Evolutionary conservation across 2,888 invertebrate genomes (phyloP), one percentile per base, ranked within the genome.

Genomic region (Epinotia nisella): DNA sequence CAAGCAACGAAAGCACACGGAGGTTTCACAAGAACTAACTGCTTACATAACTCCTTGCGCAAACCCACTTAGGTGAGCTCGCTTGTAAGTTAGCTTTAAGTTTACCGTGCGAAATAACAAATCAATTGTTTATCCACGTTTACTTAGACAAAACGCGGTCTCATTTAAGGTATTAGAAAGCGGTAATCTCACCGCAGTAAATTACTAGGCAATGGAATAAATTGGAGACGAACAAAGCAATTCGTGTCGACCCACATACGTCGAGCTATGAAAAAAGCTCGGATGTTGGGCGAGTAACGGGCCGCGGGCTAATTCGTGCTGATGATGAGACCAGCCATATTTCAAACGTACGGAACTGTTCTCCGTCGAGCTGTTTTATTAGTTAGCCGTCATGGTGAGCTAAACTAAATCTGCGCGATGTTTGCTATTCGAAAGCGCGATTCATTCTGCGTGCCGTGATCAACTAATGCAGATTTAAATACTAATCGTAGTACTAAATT

Each of bases 31-130:
- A 92, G 88, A 86, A 88, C 85, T 85, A 88, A 86, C 86, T 84
- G 85, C 88, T 93, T 93, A 92, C 89, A 90, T 92, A 92, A 92
- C 86, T 80, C 80, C 87, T 92, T 92, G 89, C 91, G 91, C 88
- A 91, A 92, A 88, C 84, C 78, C 83, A 88, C 90, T 91, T 90
- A 89, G 86, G 84, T 83, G 83, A 87, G 85, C 83, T 82, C 81
- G 79, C 83, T 83, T 82, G 83, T 85, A 87, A 88, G 84, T 85
- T 81, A 87, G 85, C 88, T 90, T 89, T 87, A 90, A 90, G 89
- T 90, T 90, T 87, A 89, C 84, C 82, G 86, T 85, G 86, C 83
- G 82, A 89, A 89, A 87, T 84, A 85, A 83, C 82, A 81, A 84
- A 85, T 86, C 82, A 82, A 86, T 86, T 84, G 82, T 80, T 82